Percentiles rank a stretch among this genome's conserved stretches.
Conservation (phyloP, 1,140 invertebrate genomes). For the Antheraea mylitta region DNA sequence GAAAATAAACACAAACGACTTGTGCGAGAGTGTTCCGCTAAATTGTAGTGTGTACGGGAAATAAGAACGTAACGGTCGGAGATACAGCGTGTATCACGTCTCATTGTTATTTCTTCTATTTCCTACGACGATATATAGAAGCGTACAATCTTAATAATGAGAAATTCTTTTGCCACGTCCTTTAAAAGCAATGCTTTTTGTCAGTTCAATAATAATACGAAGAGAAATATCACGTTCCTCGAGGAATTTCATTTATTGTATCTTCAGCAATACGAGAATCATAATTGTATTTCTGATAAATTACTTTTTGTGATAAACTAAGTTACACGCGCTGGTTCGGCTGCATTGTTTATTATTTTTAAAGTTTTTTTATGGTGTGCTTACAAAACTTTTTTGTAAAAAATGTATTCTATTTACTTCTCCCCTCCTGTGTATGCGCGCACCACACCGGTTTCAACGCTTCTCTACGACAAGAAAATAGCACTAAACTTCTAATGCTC, state of each 20-base stretch:
- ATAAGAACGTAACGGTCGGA: background rate
- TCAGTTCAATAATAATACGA: conserved; percentile 1
- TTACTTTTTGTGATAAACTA: background rate
- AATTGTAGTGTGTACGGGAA: background rate
- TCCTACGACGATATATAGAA: background rate
- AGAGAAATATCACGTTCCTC: background rate
- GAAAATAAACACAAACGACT: conserved; percentile 1
- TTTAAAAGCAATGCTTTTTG: background rate
- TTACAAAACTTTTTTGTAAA: too few relatives aligned
- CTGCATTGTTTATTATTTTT: background rate
- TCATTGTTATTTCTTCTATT: conserved; percentile 3
- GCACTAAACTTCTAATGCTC: too few relatives aligned
- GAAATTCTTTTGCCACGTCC: background rate
- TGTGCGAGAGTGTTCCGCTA: background rate
- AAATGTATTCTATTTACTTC: too few relatives aligned
- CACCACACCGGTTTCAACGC: too few relatives aligned
- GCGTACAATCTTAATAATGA: background rate
- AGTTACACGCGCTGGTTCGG: background rate
- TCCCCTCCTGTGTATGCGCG: too few relatives aligned
- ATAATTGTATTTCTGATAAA: background rate
- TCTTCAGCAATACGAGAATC: background rate
- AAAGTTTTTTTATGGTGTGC: too few relatives aligned
- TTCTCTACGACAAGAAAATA: too few relatives aligned
- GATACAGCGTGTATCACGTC: background rate
- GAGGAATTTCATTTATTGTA: background rate